These are phyloP conservation scores for Hypotaenidia philippensis DNA, from an alignment of 2,797 vertebrate genomes.

Conservation along the genomic window DNA sequence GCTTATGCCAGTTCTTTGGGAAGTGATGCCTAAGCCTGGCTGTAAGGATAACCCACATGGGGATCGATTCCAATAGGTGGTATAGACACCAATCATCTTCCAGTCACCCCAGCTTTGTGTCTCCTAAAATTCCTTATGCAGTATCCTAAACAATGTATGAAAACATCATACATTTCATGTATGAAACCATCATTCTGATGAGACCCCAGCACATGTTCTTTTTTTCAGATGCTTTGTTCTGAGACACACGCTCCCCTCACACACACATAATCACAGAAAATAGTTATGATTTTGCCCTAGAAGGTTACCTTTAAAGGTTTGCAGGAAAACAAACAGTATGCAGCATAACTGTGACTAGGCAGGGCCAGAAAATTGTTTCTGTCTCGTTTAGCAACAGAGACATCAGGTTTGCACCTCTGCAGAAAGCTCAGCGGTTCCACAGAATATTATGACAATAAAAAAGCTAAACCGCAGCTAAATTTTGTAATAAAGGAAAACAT, in stretches of 20 bases:
- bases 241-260: too few species aligned
- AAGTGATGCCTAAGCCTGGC: neutral
- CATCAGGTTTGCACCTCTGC: neutral
- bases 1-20: neutral
- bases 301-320: neutral
- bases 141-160: neutral
- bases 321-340: neutral
- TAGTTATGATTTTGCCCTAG: neutral
- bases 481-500: neutral
- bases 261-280: neutral
- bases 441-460: neutral
- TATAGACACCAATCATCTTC: slow-evolving; percentile 8
- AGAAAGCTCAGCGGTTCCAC: neutral
- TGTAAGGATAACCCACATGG: neutral
- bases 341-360: neutral
- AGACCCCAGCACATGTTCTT: fast-evolving
- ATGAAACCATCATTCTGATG: neutral
- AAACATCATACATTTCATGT: neutral
- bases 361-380: neutral
- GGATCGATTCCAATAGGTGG: neutral
- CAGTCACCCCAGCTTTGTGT: neutral
- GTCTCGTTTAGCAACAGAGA: neutral
- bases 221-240: neutral
- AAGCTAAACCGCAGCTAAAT: neutral
- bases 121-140: neutral